These are phyloP conservation scores for Calliscelio sp. DNA, from an alignment of 2,888 invertebrate genomes.

Conservation along the genomic window DNA sequence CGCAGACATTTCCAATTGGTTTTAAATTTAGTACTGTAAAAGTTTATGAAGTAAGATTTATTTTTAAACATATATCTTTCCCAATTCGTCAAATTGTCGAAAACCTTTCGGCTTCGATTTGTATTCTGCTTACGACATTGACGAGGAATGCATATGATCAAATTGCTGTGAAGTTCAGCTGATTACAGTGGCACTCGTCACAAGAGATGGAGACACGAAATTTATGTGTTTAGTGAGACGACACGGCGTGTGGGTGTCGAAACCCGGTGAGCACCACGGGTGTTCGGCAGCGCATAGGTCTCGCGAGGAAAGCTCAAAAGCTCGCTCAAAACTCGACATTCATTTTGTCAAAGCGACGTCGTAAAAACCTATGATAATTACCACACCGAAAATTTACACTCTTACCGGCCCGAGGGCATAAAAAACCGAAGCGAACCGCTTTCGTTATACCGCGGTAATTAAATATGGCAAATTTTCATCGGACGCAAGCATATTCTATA, in stretches of 20 bases:
- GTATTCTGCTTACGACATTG: no score
- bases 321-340: constrained; percentile 53
- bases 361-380: constrained; percentile 67
- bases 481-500: constrained; percentile 38
- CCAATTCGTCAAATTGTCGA: no score
- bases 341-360: constrained; percentile 54
- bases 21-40: no score
- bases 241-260: constrained; percentile 85
- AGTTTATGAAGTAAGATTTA: no score
- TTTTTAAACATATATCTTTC: no score
- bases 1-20: no score
- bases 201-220: constrained; percentile 63
- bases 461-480: constrained; percentile 61
- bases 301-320: constrained; percentile 57
- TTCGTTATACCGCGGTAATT: constrained; percentile 44
- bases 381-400: constrained; percentile 44
- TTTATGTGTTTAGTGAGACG: constrained; percentile 84
- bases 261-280: constrained; percentile 84
- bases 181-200: constrained; percentile 53
- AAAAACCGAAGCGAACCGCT: constrained; percentile 47
- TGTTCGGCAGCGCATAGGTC: constrained; percentile 77
- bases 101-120: no score
- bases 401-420: constrained; percentile 5
- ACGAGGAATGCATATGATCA: no score
- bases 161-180: no score